These are phyloP conservation scores for Acanthaster planci DNA, from an alignment of 35 echinoderm and acorn worm genomes.

Conservation along the genomic window DNA sequence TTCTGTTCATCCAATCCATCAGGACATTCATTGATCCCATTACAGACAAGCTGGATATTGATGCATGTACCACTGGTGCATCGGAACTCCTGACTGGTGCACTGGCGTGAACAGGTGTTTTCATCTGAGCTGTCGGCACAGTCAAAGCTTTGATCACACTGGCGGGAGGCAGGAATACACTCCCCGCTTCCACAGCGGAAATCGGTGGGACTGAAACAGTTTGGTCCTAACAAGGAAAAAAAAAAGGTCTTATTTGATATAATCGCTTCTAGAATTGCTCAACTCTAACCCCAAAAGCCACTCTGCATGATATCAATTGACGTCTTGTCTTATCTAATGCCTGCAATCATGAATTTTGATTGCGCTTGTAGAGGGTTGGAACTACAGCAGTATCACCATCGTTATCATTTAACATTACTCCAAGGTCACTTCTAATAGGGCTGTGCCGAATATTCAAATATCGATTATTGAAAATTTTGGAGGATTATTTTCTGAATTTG, in stretches of 20 bases:
- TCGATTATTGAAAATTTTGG: no score
- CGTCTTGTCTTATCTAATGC: no score
- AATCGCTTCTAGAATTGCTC: no score
- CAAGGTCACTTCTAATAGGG: no score
- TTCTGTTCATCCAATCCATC: conserved; percentile 48
- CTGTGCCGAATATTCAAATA: no score
- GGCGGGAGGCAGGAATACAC: background rate
- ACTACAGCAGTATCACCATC: no score
- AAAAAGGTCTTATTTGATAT: background rate
- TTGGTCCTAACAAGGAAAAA: background rate
- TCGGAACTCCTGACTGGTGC: background rate
- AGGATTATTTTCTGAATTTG: no score
- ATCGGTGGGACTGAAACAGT: background rate
- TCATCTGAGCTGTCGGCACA: background rate
- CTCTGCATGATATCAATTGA: no score
- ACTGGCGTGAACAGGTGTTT: background rate
- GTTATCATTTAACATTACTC: no score
- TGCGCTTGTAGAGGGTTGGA: no score
- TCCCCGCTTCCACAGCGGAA: background rate
- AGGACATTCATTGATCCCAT: conserved; percentile 35
- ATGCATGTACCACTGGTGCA: conserved; percentile 44
- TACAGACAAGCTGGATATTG: conserved; percentile 7
- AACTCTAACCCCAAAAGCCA: no score
- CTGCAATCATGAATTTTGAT: no score
- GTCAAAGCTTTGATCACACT: background rate